Evolutionary conservation across 2,888 invertebrate genomes (phyloP).

Genomic region (Poecilobothrus nobilitatus): DNA sequence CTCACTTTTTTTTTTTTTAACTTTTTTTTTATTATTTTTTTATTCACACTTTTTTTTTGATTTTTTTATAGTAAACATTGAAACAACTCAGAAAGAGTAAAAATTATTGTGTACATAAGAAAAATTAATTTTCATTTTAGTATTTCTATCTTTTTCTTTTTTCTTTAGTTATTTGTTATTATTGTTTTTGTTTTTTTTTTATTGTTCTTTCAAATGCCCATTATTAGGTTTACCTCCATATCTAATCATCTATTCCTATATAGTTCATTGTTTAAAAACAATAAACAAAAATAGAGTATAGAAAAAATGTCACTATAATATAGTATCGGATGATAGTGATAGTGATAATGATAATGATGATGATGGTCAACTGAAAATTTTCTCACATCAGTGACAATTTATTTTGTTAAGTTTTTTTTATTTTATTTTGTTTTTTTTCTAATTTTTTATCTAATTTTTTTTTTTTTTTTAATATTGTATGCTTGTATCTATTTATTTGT

Average conservation of each 20-base stretch:
- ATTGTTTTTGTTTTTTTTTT: not conserved
- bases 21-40: not conserved
- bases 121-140: not conserved
- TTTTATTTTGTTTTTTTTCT: not conserved
- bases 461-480: not conserved
- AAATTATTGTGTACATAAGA: constrained; percentile 4
- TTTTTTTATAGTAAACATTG: not conserved
- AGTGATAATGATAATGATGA: not conserved
- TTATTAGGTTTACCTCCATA: not conserved
- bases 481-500: not conserved
- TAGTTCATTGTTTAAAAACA: no score
- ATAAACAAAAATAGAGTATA: no score
- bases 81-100: not conserved
- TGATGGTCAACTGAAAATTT: constrained; percentile 1
- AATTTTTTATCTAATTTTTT: no score
- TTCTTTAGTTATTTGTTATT: no score
- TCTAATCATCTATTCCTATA: no score
- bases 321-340: not conserved
- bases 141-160: no score
- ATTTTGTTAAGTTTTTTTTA: not conserved
- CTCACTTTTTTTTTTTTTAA: not conserved
- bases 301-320: no score
- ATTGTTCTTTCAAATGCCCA: not conserved
- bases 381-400: constrained; percentile 6
- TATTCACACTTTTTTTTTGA: no score